Percentiles rank a stretch among this genome's conserved stretches.
These are phyloP conservation scores for Actinia equina DNA, from an alignment of 64 coral and sea anemone species.

Conservation along the genomic window DNA sequence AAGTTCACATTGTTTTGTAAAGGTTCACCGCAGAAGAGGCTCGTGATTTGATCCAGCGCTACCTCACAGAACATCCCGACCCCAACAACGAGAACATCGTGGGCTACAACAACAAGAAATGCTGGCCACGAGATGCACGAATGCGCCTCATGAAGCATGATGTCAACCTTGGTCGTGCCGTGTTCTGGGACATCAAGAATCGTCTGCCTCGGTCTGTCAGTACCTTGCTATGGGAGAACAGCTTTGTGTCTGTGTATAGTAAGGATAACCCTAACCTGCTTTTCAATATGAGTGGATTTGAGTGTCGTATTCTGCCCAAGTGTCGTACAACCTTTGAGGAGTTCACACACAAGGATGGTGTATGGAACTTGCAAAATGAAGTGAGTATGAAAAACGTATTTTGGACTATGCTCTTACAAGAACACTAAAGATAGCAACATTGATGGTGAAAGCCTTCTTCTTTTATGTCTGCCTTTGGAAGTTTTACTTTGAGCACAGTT, in stretches of 20 bases:
- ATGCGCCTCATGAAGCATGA: slow-evolving; percentile 99
- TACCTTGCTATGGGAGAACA: slow-evolving; percentile 93
- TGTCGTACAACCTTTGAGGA: slow-evolving; percentile 98
- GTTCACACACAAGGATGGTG: slow-evolving; percentile 97
- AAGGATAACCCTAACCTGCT: slow-evolving; percentile 97
- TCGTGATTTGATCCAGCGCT: slow-evolving; percentile 94
- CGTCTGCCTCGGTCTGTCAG: slow-evolving; percentile 92
- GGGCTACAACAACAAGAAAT: slow-evolving; percentile 99
- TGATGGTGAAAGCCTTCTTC: too few species aligned
- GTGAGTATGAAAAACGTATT: slow-evolving; percentile 1
- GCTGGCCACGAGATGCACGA: slow-evolving; percentile 96
- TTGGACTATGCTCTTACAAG: too few species aligned
- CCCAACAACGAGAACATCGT: slow-evolving; percentile 99
- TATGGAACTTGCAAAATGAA: slow-evolving; percentile 99
- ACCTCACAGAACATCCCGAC: slow-evolving; percentile 95
- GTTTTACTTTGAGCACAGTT: too few species aligned
- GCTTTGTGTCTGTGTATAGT: slow-evolving; percentile 99
- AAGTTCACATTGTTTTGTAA: background rate
- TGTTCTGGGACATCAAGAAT: slow-evolving; percentile 99
- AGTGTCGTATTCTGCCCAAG: slow-evolving; percentile 93
- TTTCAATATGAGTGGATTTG: slow-evolving; percentile 98
- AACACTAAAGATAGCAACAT: too few species aligned
- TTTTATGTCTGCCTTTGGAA: too few species aligned
- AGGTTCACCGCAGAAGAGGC: slow-evolving; percentile 96
- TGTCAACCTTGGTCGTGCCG: slow-evolving; percentile 94